Evolutionary conservation across 2,113 vertebrate species (phyloP), one percentile per base, ranked within the genome.

Genomic region (Canis aureus): DNA sequence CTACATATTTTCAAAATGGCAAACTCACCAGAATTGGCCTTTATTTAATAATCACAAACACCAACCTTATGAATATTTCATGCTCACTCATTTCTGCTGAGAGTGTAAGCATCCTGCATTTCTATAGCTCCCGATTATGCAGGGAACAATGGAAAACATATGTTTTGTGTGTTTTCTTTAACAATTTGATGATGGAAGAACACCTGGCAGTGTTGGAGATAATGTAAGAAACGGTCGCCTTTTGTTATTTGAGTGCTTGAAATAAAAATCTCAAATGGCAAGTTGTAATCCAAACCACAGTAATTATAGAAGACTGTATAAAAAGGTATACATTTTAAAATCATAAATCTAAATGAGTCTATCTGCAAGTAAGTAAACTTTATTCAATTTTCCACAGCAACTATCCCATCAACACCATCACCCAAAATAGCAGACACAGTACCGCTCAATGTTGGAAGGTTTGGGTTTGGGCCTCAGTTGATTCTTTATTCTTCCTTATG

Each of bases 41-140:
- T 98, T 95, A 97, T 71, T 97, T 97, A 96, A 97, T 85, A 97
- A 97, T 96, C 74, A 76, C 57, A 92, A 97, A 96, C 93, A 96
- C 25, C 16, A 22, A 96, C 7, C 81, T 97, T 91, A 98, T 98
- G 97, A 98, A 98, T 98, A 97, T 98, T 98, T 97, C 97, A 98
- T 97, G 66, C 29, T 88, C 67, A 8, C 73, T 97, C 57, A 12
- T 97, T 98, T 98, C 98, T 97, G 96, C 96, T 92, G 94, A 94
- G 81, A 85, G 57, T 53, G 25, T 53, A 92, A 97, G 74, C 93
- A 32, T 43, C 74, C 94, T 96, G 88, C 87, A 95, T 95, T 95
- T 89, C 98, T 97, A 3, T 49, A 95, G 95, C 88, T 93, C 66
- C 81, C 80, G 96, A 95, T 98, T 96, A 97, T 97, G 95, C 95